Evolutionary conservation across 1,140 invertebrate genomes (phyloP).

Genomic region (Phenacoccus solenopsis): DNA sequence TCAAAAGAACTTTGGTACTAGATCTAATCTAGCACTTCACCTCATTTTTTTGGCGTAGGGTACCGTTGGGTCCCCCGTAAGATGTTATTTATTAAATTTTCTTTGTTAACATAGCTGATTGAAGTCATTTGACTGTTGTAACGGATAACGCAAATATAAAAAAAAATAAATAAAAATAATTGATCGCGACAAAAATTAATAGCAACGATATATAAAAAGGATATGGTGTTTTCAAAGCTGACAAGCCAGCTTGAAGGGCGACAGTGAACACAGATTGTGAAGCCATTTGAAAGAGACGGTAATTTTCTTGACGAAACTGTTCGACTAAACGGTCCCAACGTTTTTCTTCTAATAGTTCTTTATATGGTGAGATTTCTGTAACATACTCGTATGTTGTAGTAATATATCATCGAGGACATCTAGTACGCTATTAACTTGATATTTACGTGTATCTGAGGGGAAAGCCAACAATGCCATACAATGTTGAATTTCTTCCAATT

Average conservation of each 20-base stretch:
- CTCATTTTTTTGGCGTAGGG: too few relatives aligned
- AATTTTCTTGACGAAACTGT: slow-evolving; percentile 88
- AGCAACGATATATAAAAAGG: too few relatives aligned
- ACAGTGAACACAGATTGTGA: slow-evolving; percentile 84
- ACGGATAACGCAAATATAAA: too few relatives aligned
- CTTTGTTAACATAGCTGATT: too few relatives aligned
- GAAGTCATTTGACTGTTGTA: too few relatives aligned
- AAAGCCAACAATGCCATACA: slow-evolving; percentile 93
- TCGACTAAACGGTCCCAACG: slow-evolving; percentile 74
- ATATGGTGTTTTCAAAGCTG: slow-evolving; percentile 85
- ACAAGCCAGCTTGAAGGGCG: slow-evolving; percentile 80
- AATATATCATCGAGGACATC: background rate
- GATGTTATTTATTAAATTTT: too few relatives aligned
- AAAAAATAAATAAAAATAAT: too few relatives aligned
- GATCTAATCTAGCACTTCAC: too few relatives aligned
- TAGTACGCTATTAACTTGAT: background rate
- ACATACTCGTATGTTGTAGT: background rate
- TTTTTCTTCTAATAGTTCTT: slow-evolving; percentile 49
- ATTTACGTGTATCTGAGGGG: slow-evolving; percentile 56
- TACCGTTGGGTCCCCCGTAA: too few relatives aligned
- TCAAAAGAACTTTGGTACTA: too few relatives aligned
- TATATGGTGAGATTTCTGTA: slow-evolving; percentile 44
- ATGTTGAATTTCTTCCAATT: slow-evolving; percentile 74
- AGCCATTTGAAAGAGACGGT: slow-evolving; percentile 83
- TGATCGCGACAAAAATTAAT: too few relatives aligned